These are phyloP conservation scores for Spisula solida DNA, from an alignment of 2,888 invertebrate species.

Conservation along the genomic window DNA sequence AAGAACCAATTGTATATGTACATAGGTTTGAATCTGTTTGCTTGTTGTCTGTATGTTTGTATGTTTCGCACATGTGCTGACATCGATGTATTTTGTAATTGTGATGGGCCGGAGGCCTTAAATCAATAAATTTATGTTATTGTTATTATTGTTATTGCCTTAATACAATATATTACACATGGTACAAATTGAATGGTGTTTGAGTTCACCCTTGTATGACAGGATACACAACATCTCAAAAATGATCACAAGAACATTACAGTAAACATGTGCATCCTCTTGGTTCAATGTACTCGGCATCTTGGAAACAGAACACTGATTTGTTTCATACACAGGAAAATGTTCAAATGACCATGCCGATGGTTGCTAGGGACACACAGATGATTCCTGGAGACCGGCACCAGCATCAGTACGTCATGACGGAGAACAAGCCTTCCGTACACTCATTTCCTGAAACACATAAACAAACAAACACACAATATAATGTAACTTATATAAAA, in stretches of 20 bases:
- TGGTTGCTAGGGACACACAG: neutral
- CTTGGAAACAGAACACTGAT: neutral
- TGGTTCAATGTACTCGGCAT: neutral
- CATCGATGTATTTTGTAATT: no score
- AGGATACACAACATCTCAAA: neutral
- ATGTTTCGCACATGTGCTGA: no score
- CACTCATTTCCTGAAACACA: constrained; percentile 83
- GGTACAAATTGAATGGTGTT: neutral
- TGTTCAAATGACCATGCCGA: neutral
- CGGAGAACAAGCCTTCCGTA: constrained; percentile 80
- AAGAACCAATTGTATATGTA: no score
- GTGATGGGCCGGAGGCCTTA: no score
- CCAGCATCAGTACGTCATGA: constrained; percentile 33
- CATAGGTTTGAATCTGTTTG: no score
- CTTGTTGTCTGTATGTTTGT: no score
- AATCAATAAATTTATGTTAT: no score
- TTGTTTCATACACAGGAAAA: neutral
- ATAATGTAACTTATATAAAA: neutral
- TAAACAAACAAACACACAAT: constrained; percentile 19
- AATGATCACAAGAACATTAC: neutral
- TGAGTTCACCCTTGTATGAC: neutral
- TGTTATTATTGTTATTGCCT: no score
- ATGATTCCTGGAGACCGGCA: neutral
- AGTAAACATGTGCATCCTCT: neutral
- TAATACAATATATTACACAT: no score